Base-by-base conservation (phyloP, 2,113 vertebrate species). In the Pseudonaja textilis region DNA sequence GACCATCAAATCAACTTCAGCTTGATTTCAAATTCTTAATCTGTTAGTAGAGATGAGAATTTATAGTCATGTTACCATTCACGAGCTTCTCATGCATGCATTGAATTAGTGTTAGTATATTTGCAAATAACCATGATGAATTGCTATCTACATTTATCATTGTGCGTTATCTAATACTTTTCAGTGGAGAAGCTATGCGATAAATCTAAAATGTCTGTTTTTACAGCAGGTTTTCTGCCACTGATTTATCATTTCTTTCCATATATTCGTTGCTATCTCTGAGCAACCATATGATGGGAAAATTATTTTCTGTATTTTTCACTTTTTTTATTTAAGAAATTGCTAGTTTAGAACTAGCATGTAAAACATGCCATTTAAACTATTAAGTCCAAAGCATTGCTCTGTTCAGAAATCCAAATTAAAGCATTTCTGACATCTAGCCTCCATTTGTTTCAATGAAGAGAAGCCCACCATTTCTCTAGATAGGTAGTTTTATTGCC, bases 241-340 rank as follows among this genome's bases (percentile, higher is more conserved):
- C 11, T 87, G 85, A 52, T 50, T 16, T 87, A 50, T 52, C 23
- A 26, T 87, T 50, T 50, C 85, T 56, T 91, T 89, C 26, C 22
- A 56, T 61, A 64, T 34, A 26, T 22, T 88, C 10, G 85, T 25
- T 90, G 91, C 92, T 25, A 85, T 16, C 10, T 89, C 91, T 91
- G 2, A 85, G 88, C 39, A 5, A 2, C 14, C 18, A 42, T 86
- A 59, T 2, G 2, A 2, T 85, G 90, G 74, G 25, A 45, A 18
- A n/a, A 56, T 45, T 22, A 42, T 4, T 6, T 85, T 93, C 87
- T 11, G 12, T 52, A 14, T 87, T 29, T 25, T 87, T 25, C 25
- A 29, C 34, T 93, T 87, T 87, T 87, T 88, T 42, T 56, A 25
- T 91, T 91, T 86, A 29, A 85, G 34, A 91, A 55, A 91, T 54